Evolutionary conservation across 2,113 vertebrate genomes (phyloP).

Genomic region (Eubucco bourcierii): DNA sequence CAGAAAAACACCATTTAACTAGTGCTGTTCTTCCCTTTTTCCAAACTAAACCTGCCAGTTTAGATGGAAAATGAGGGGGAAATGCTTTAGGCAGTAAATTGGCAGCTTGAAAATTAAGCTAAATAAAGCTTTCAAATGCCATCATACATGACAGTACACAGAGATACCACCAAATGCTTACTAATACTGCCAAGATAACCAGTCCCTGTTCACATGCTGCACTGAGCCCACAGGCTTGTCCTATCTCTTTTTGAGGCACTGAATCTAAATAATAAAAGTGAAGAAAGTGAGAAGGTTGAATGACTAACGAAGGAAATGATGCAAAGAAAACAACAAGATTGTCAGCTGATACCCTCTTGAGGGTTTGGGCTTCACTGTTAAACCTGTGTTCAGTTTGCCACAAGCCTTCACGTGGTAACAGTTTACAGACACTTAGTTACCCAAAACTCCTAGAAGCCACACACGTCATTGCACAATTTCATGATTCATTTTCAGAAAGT

Average conservation of each 20-base stretch:
- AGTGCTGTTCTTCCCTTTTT: neutral
- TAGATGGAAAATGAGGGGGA: neutral
- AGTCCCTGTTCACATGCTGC: neutral
- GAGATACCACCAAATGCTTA: neutral
- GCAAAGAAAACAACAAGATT: neutral
- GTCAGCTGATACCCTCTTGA: accelerated
- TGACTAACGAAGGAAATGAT: neutral
- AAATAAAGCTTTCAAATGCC: neutral
- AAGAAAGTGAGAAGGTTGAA: neutral
- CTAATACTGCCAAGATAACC: neutral
- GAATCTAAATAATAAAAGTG: neutral
- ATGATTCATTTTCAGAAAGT: neutral
- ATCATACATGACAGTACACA: neutral
- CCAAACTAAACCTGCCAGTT: neutral
- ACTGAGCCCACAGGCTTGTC: neutral
- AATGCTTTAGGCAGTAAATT: neutral
- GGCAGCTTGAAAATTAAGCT: neutral
- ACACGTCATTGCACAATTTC: neutral
- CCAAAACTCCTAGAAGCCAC: neutral
- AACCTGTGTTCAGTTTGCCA: neutral
- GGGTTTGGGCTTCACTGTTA: neutral
- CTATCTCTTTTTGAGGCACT: neutral
- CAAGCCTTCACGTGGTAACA: neutral
- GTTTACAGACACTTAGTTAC: neutral
- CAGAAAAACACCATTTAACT: neutral